Base-by-base conservation (phyloP, 2,113 vertebrate species). In the Centrocercus urophasianus region DNA sequence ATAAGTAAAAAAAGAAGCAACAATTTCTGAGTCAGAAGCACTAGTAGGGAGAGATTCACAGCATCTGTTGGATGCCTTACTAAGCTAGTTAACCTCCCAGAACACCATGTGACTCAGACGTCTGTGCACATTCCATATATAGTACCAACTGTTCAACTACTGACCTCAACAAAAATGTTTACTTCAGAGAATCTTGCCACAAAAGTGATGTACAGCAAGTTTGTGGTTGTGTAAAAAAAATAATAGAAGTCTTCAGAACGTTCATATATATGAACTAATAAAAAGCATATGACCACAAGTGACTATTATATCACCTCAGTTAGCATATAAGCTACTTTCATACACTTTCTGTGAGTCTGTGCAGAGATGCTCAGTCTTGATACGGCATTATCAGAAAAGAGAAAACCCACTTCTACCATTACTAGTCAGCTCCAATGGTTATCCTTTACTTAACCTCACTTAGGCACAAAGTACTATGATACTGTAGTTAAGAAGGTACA, bases 131-230 rank as follows among this genome's bases (percentile, higher is more conserved):
- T 34, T 9, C 20, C 59, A 83, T 20, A 7, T 30, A 34, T 1
- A 13, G 9, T 22, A 45, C n/a, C 86, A 25, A 66, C 11, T 74
- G 4, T 21, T 42, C 38, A 59, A 27, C 24, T 59, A 92, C 34
- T 10, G 10, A 74, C 22, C 14, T 10, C 30, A 34, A 25, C 8
- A 57, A 79, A 90, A 76, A 57, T 0, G 0, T 40, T 66, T 65
- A 28, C 11, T 56, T 81, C 56, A 40, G 28, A 81, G 25, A 88
- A 86, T 38, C 40, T 28, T 72, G 21, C 48, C 74, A 45, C 16
- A 75, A 54, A 84, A 72, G 21, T 50, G 18, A 8, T 63, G 50
- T 19, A 71, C 5, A 59, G n/a, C 21, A 88, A 74, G 30, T 83
- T 86, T 32, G 60, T 32, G 24, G 10, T 75, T 9, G 10, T 7